These are phyloP conservation scores for Oncorhynchus tshawytscha DNA, from an alignment of 2,113 vertebrate genomes.

Conservation along the genomic window DNA sequence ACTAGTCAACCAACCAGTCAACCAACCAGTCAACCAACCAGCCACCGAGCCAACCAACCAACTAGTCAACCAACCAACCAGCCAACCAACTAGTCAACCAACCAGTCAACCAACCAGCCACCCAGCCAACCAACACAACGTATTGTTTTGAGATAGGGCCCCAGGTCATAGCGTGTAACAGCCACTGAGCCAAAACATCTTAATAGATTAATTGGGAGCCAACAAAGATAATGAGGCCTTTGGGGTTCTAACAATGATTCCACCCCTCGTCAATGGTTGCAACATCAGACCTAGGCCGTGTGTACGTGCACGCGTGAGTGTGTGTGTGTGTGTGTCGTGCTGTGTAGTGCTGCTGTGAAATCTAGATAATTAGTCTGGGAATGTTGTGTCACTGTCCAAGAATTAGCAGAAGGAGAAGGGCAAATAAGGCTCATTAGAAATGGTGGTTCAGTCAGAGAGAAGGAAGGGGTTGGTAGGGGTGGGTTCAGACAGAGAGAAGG, in stretches of 20 bases:
- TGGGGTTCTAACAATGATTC: slow-evolving; percentile 85
- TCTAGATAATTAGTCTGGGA: slow-evolving; percentile 80
- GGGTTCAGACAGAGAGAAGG: slow-evolving; percentile 29
- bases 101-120: too few species aligned
- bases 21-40: too few species aligned
- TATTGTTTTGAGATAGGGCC: slow-evolving; percentile 62
- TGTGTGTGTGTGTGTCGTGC: slow-evolving; percentile 65
- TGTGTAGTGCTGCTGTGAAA: slow-evolving; percentile 83
- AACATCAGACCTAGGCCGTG: slow-evolving; percentile 76
- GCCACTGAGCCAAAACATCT: slow-evolving; percentile 86
- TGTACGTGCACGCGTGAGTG: too few species aligned
- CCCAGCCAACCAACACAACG: slow-evolving; percentile 12
- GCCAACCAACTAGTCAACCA: too few species aligned
- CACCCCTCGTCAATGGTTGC: slow-evolving; percentile 85
- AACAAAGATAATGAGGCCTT: slow-evolving; percentile 96
- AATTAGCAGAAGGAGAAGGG: slow-evolving; percentile 80
- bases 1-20: too few species aligned
- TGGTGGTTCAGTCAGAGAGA: slow-evolving; percentile 35
- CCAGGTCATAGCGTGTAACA: slow-evolving; percentile 66
- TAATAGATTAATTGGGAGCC: slow-evolving; percentile 96
- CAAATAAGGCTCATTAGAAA: slow-evolving; percentile 70
- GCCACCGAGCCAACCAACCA: too few species aligned
- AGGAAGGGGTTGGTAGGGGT: slow-evolving; percentile 6
- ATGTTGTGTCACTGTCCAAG: slow-evolving; percentile 80
- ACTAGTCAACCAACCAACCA: too few species aligned